phyloP scores from a whole-genome alignment of 2,888 invertebrate species.

The Gastrophysa polygoni region DNA sequence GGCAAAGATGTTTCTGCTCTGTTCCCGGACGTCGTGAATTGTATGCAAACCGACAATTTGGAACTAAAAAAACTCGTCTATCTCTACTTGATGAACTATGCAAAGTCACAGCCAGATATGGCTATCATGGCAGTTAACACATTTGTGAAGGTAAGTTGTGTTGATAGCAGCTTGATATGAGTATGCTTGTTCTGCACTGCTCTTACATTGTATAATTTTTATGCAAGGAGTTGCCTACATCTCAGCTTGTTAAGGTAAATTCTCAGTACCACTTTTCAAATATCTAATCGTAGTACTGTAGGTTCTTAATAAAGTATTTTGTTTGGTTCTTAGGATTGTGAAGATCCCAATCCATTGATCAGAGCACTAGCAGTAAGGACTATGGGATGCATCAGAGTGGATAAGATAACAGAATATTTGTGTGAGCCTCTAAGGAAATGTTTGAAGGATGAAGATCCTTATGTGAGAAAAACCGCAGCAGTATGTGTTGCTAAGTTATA shows the following conservation, averaged over 20 bases:
- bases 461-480: conserved; percentile 98
- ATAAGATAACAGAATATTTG: conserved; percentile 99
- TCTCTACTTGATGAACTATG: conserved; percentile 99
- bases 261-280: conserved; percentile 15
- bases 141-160: conserved; percentile 88
- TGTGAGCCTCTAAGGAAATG: conserved; percentile 97
- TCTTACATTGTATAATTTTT: conserved; percentile 38
- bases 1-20: conserved; percentile 99
- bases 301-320: background rate
- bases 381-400: conserved; percentile 99
- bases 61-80: conserved; percentile 99
- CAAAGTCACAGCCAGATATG: conserved; percentile 99
- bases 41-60: conserved; percentile 99
- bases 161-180: background rate
- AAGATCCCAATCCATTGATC: conserved; percentile 98
- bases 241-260: conserved; percentile 70
- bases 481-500: conserved; percentile 99
- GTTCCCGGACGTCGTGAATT: conserved; percentile 99
- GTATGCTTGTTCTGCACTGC: conserved; percentile 39
- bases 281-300: background rate
- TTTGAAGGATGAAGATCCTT: conserved; percentile 94
- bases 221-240: conserved; percentile 69
- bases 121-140: conserved; percentile 99
- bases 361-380: conserved; percentile 97
- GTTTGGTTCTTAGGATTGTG: conserved; percentile 80